A percentile compares a stretch with the other conserved stretches of the same genome.
phyloP scores from a whole-genome alignment of 1,140 invertebrate genomes.

The Coenobita brevimanus region DNA sequence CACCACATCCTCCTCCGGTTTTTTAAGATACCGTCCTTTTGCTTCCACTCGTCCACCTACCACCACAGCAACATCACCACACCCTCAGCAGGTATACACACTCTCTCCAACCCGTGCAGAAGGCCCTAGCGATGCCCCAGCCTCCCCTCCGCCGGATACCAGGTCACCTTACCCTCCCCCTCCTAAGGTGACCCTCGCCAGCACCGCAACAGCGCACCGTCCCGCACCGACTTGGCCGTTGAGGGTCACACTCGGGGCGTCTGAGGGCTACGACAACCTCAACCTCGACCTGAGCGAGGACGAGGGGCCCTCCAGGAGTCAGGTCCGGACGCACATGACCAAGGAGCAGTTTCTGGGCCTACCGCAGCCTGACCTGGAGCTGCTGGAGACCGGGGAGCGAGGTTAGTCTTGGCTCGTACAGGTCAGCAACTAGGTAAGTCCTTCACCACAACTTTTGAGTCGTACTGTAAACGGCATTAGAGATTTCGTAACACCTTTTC shows the following conservation, averaged over 20 bases:
- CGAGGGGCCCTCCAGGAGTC: background rate
- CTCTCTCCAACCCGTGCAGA: slow-evolving; percentile 2
- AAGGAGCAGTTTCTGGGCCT: slow-evolving; percentile 52
- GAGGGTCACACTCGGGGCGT: slow-evolving; percentile 35
- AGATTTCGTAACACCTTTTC: too few relatives aligned
- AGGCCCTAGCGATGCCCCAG: background rate
- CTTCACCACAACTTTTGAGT: too few relatives aligned
- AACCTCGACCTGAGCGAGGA: slow-evolving; percentile 54
- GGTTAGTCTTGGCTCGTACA: slow-evolving; percentile 14
- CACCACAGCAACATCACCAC: background rate
- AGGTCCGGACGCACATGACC: slow-evolving; percentile 56
- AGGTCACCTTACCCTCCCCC: slow-evolving; percentile 13
- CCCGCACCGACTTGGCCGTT: slow-evolving; percentile 49
- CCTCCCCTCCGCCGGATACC: background rate
- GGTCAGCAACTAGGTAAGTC: background rate
- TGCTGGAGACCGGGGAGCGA: slow-evolving; percentile 42
- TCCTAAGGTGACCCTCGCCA: slow-evolving; percentile 42
- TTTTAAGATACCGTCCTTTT: background rate
- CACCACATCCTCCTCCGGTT: slow-evolving; percentile 8
- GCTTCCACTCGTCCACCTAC: background rate
- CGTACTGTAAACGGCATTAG: too few relatives aligned
- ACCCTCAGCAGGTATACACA: slow-evolving; percentile 32
- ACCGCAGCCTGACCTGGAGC: slow-evolving; percentile 47
- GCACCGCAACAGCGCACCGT: slow-evolving; percentile 26
- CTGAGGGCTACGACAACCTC: slow-evolving; percentile 54